Evolutionary conservation across 2,113 vertebrate genomes (phyloP), one percentile per base, ranked within the genome.

Genomic region (Labrus mixtus): DNA sequence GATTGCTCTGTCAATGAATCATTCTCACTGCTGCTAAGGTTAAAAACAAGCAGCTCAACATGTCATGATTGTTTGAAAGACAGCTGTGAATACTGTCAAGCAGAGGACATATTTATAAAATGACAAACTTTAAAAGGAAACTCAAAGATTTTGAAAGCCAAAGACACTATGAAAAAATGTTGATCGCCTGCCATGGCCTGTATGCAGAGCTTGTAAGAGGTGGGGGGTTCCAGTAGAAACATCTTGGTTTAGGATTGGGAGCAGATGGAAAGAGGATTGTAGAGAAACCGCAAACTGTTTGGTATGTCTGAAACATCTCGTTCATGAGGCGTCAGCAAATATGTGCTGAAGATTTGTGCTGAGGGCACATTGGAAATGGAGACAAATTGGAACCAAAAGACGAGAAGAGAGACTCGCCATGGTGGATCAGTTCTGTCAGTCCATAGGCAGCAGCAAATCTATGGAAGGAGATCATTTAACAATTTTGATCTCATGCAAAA

Each of bases 191-290:
- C 76, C 75, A 61, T 45, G 64, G 41, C 68, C 55, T 68, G 73
- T 63, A 61, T 56, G 46, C 53, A 16, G 61, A 73, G 83, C 60
- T 75, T 75, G 55, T 66, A 54, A 73, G 29, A 71, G 61, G 15
- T 68, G 62, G 43, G 57, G 29, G 25, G 17, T 73, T 88, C 71
- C 81, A 89, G 69, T 36, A 37, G 43, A 82, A 73, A 67, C 73
- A 74, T 84, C 74, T 83, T 84, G 60, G 68, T 84, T 57, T 75
- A 73, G 69, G 62, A 33, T 58, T 72, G 51, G 12, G 57, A 88
- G 77, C 88, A 87, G 90, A 90, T 89, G 88, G 90, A 77, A 33
- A 57, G 68, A 76, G 63, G 79, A 83, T 76, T 91, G 65, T 56
- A 60, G 39, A 25, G 50, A 80, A 90, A 66, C 6, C 4, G 53